Evolutionary conservation across 2,888 invertebrate species (phyloP).

Genomic region (Plemyria rubiginata): DNA sequence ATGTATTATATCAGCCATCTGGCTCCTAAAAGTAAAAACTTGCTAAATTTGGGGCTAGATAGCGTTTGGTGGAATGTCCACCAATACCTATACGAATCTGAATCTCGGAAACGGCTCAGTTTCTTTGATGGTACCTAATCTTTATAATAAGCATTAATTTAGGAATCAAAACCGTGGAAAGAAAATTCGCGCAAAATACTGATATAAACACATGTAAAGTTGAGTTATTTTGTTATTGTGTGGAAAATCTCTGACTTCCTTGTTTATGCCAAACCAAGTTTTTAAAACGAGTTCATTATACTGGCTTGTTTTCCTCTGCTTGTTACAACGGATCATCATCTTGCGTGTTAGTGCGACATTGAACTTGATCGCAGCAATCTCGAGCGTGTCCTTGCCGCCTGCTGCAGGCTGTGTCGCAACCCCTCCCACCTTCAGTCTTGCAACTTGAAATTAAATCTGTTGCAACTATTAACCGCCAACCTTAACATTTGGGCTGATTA

Average conservation of each 20-base stretch:
- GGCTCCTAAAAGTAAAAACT: no score
- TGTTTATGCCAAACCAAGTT: constrained; percentile 11
- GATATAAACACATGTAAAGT: background rate
- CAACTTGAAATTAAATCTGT: constrained; percentile 17
- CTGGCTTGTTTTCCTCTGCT: background rate
- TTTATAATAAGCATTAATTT: background rate
- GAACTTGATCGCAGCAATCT: constrained; percentile 22
- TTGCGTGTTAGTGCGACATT: constrained; percentile 9
- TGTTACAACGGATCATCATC: constrained; percentile 1
- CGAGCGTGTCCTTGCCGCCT: background rate
- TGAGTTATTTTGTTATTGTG: background rate
- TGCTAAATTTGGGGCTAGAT: no score
- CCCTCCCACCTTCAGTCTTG: constrained; percentile 6
- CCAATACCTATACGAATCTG: no score
- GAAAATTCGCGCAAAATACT: background rate
- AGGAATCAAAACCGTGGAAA: background rate
- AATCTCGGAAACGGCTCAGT: no score
- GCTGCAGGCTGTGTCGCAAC: constrained; percentile 14
- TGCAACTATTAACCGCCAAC: constrained; percentile 19
- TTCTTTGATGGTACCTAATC: no score
- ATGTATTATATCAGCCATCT: no score
- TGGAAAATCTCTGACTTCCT: constrained; percentile 17
- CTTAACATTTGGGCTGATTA: constrained; percentile 9
- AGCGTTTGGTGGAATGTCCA: no score
- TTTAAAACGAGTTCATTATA: constrained; percentile 11